Conservation (phyloP, 1,140 invertebrate genomes). For the Bombus turneri region DNA sequence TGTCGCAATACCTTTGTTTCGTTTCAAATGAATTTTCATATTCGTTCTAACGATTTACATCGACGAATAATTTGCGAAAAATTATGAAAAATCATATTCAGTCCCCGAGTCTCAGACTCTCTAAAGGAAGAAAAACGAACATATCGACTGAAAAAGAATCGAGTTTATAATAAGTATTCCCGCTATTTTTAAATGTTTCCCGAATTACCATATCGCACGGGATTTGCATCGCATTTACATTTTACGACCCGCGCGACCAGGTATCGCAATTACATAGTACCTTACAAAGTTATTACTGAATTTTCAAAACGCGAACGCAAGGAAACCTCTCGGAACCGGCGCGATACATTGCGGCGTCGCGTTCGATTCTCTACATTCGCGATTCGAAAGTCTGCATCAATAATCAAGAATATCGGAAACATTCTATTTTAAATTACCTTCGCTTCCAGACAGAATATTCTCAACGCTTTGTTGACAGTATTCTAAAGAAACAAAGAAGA, state of each 20-base stretch:
- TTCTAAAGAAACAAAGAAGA: too few species aligned
- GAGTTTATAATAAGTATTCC: constrained; percentile 56
- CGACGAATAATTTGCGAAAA: neutral
- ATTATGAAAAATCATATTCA: too few species aligned
- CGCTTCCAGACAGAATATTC: neutral
- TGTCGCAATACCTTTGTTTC: neutral
- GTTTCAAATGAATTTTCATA: neutral
- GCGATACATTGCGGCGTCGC: too few species aligned
- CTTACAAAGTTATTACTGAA: constrained; percentile 59
- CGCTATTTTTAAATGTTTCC: constrained; percentile 65
- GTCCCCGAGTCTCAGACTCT: too few species aligned
- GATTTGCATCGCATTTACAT: constrained; percentile 68
- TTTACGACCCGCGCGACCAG: constrained; percentile 42
- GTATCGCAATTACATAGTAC: constrained; percentile 55
- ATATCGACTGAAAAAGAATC: constrained; percentile 37
- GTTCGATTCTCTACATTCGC: neutral
- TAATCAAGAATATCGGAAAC: neutral
- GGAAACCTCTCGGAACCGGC: neutral
- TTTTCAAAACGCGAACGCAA: constrained; percentile 47
- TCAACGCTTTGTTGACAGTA: neutral
- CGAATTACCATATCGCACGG: constrained; percentile 58
- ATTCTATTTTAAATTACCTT: neutral
- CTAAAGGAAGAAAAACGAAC: neutral
- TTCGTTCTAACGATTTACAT: neutral
- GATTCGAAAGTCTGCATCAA: neutral